Base-by-base conservation (phyloP, 2,888 invertebrate species). In the Branchinecta sandiegonensis region DNA sequence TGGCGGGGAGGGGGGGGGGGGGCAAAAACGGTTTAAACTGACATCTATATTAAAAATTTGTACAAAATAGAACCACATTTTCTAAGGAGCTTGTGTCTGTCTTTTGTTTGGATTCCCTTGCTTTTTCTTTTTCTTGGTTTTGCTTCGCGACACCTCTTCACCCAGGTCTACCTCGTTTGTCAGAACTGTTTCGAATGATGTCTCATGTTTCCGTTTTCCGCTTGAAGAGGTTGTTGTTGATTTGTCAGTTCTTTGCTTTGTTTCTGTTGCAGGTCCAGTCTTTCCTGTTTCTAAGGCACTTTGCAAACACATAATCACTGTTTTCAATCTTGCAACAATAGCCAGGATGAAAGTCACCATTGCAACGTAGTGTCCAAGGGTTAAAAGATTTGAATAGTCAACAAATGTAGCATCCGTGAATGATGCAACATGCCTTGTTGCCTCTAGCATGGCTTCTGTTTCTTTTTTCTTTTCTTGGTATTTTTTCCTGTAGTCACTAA, bases 71-170 rank as follows among this genome's bases (percentile, higher is more conserved):
- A 37, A 37, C 5, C 37, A 5, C 37, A 37, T 37, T 37, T 37
- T 37, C 37, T 37, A 37, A 37, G 37, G 37, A 37, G 37, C 6
- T 37, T 37, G 37, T 37, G 37, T 37, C 37, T 37, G 37, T 37
- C 37, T 37, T 5, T 37, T 37, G 6, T 37, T 37, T 37, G 37
- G 37, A 37, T 37, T 37, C 37, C 37, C 37, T 10, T 56, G n/a
- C 56, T 56, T 56, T 56, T 56, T 56, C 56, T 56, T 56, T 17
- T 56, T 56, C 56, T 56, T 56, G 14, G n/a, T 56, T 14, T 17
- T 14, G 17, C 14, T n/a, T 56, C 56, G n/a, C 9, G 56, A n/a
- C 7, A 56, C 17, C 17, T 56, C 56, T 56, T 56, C 56, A 14
- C 56, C 56, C 56, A 56, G n/a, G 17, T 56, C 56, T 56, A 9